These are phyloP conservation scores for Nesoenas mayeri DNA, from an alignment of 2,113 vertebrate species.

Conservation along the genomic window DNA sequence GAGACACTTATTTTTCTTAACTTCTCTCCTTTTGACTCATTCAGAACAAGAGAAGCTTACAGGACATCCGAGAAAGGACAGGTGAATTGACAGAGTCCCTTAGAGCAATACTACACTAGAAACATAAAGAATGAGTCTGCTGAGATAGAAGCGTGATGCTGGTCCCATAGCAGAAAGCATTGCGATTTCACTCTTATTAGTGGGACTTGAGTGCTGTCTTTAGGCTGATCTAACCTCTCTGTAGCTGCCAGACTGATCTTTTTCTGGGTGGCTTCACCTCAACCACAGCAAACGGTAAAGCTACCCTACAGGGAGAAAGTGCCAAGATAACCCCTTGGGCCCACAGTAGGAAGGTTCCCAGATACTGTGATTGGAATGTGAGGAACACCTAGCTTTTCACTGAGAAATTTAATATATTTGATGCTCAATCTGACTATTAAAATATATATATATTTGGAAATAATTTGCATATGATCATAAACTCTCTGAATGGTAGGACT, in stretches of 20 bases:
- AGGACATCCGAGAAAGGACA: neutral
- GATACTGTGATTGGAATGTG: neutral
- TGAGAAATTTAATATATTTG: neutral
- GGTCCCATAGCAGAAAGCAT: neutral
- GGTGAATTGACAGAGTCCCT: neutral
- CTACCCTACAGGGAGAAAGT: neutral
- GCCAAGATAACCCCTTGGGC: neutral
- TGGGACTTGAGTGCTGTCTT: neutral
- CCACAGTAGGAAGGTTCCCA: neutral
- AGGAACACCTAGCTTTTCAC: neutral
- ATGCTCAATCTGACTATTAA: neutral
- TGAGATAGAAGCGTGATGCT: neutral
- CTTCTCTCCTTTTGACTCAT: neutral
- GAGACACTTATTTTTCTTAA: neutral
- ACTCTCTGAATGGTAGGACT: neutral
- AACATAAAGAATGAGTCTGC: neutral
- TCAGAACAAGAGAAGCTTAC: neutral
- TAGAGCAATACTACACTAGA: neutral
- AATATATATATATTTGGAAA: neutral
- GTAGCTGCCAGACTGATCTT: neutral
- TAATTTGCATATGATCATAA: neutral
- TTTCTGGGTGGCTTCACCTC: neutral
- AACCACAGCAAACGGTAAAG: rapidly evolving
- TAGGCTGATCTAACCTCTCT: neutral
- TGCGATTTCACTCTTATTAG: neutral